Evolutionary conservation across 2,797 vertebrate species (phyloP), one percentile per base, ranked within the genome.

Genomic region (Peromyscus eremicus): DNA sequence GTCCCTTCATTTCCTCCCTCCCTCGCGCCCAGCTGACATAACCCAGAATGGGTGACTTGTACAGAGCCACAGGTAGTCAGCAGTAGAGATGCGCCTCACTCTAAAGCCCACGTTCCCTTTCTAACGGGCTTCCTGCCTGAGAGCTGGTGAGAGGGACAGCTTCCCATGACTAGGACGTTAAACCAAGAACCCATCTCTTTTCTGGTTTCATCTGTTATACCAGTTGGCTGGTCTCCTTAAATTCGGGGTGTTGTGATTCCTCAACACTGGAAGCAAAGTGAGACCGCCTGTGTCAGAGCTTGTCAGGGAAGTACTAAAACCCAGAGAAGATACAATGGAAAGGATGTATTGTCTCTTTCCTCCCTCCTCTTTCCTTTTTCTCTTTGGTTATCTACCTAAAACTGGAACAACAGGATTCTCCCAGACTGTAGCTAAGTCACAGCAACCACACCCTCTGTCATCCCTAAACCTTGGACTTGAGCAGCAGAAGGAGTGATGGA

Each of bases 81-180:
- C 37, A 19, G 14, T 25, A 49, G 32, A 90, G 60, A 76, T 60
- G 43, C 68, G 62, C 16, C 64, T 89, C 46, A 37, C 71, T 83
- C 60, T 43, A 37, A 85, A 86, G 34, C 43, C 86, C 64, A 19
- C 49, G 1, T 93, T 87, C n/a, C 89, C 34, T 94, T 90, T 64
- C 32, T 64, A 87, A 81, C 0, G 0, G 79, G 23, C 57, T 88
- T n/a, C 83, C 29, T 73, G 71, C 52, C 34, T 95, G 46, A 79
- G 55, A 27, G 32, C 55, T 92, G n/a, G 52, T 43, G 27, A 64
- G 66, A 92, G 75, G 37, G 62, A 83, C 62, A 91, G 73, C 86
- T 84, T 96, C 73, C 90, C 89, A 25, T 92, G 66, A 75, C 84
- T 62, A 80, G 40, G 84, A 92, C 87, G 85, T 68, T 87, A 92